A percentile compares a stretch with the other conserved stretches of the same genome.
Evolutionary conservation across 2,113 vertebrate genomes (phyloP).

Genomic region (Ia io): DNA sequence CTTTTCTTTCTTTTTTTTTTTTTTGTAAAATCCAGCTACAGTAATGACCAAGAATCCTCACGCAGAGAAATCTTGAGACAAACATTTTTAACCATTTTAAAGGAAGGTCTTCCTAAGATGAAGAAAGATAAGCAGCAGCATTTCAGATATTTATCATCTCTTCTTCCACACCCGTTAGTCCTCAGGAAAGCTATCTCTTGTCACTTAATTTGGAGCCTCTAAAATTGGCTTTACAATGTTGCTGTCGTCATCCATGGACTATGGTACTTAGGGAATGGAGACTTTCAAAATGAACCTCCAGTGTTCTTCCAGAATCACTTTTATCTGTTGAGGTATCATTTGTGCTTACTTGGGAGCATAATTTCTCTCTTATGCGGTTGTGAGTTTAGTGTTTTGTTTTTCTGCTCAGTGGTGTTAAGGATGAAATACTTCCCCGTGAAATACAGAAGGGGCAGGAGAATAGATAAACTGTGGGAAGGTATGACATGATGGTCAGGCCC

Average conservation of each 20-base stretch:
- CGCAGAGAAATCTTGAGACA: background rate
- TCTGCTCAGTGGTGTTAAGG: background rate
- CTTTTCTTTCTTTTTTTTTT: background rate
- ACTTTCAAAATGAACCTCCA: background rate
- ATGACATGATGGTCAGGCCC: background rate
- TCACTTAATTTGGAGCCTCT: slow-evolving; percentile 16
- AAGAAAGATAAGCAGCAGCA: background rate
- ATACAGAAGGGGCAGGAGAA: background rate
- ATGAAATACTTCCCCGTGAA: background rate
- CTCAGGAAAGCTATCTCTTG: background rate
- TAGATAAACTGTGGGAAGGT: background rate
- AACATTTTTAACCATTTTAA: slow-evolving; percentile 15
- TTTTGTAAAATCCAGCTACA: slow-evolving; percentile 23
- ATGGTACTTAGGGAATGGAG: background rate
- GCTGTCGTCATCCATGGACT: background rate
- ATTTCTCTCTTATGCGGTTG: background rate
- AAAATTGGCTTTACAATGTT: background rate
- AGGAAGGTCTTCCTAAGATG: background rate
- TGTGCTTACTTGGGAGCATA: background rate
- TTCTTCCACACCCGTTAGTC: background rate
- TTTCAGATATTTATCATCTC: background rate
- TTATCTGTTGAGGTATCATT: background rate
- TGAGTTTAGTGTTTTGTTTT: background rate
- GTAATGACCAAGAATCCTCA: background rate
- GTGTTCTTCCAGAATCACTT: background rate